Evolutionary conservation across 1,140 invertebrate genomes (phyloP).

Genomic region (Drosophila lacteicornis): DNA sequence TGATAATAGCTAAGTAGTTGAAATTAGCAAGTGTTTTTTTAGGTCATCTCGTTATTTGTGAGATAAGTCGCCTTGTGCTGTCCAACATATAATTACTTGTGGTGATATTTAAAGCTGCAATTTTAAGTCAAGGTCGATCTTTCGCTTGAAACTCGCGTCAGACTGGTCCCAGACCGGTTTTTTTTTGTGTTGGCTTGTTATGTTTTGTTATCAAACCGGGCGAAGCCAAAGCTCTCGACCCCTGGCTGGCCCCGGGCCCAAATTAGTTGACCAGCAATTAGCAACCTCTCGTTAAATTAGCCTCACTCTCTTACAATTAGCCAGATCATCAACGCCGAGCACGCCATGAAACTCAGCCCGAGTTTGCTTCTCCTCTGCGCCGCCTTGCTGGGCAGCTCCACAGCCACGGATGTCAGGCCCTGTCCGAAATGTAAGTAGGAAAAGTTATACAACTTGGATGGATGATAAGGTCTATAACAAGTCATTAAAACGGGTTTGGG

Average conservation of each 20-base stretch:
- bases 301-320: slow-evolving; percentile 30
- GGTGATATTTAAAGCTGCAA: too few species aligned
- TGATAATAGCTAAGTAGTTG: not conserved
- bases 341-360: slow-evolving; percentile 52
- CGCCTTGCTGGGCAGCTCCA: slow-evolving; percentile 41
- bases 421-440: slow-evolving; percentile 76
- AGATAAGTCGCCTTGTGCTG: slow-evolving; percentile 13
- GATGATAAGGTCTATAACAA: not conserved
- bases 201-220: slow-evolving; percentile 31
- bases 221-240: slow-evolving; percentile 33
- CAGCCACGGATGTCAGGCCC: slow-evolving; percentile 81
- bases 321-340: slow-evolving; percentile 7
- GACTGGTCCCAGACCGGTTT: slow-evolving; percentile 58
- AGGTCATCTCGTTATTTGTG: not conserved
- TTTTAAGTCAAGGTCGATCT: slow-evolving; percentile 72
- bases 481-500: not conserved
- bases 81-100: slow-evolving; percentile 12
- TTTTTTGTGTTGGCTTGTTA: not conserved
- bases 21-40: slow-evolving; percentile 12
- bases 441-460: not conserved
- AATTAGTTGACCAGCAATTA: slow-evolving; percentile 56
- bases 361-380: slow-evolving; percentile 51
- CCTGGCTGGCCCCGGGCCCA: slow-evolving; percentile 1
- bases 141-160: slow-evolving; percentile 32
- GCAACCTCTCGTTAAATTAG: slow-evolving; percentile 26